These are phyloP conservation scores for Catalaphyllia jardinei DNA, from an alignment of 64 coral and sea anemone species.

Conservation along the genomic window DNA sequence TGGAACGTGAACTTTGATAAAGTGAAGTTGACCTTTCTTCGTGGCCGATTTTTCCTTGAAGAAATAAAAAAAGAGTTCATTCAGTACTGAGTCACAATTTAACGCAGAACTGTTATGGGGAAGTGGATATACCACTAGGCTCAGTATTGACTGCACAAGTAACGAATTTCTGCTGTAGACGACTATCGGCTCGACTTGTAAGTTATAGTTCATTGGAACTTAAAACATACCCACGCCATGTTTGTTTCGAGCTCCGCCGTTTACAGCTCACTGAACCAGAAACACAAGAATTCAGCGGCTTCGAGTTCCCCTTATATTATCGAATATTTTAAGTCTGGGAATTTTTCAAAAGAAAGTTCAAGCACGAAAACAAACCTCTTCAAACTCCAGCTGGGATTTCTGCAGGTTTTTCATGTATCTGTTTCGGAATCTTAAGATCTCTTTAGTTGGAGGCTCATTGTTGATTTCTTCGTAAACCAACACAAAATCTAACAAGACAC, in stretches of 20 bases:
- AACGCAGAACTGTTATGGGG: no score
- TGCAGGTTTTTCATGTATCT: constrained; percentile 86
- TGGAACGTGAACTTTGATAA: constrained; percentile 91
- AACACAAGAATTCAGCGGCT: no score
- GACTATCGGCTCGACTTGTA: no score
- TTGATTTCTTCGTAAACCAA: constrained; percentile 66
- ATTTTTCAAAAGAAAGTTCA: neutral
- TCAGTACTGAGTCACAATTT: neutral
- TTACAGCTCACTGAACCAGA: no score
- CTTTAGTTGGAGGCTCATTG: constrained; percentile 23
- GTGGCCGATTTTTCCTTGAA: constrained; percentile 71
- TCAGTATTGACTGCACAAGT: no score
- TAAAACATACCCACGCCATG: no score
- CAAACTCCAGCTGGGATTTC: constrained; percentile 97
- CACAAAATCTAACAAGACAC: constrained; percentile 44
- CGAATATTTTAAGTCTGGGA: neutral
- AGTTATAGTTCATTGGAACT: no score
- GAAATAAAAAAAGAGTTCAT: neutral
- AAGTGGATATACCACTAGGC: no score
- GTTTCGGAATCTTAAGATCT: constrained; percentile 46
- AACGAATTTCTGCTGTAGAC: no score
- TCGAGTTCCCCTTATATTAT: no score
- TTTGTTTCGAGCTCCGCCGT: no score
- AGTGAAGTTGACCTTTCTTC: constrained; percentile 69
- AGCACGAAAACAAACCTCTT: constrained; percentile 65